Conservation (phyloP, 2,888 invertebrate species). For the Coenonympha arcania region DNA sequence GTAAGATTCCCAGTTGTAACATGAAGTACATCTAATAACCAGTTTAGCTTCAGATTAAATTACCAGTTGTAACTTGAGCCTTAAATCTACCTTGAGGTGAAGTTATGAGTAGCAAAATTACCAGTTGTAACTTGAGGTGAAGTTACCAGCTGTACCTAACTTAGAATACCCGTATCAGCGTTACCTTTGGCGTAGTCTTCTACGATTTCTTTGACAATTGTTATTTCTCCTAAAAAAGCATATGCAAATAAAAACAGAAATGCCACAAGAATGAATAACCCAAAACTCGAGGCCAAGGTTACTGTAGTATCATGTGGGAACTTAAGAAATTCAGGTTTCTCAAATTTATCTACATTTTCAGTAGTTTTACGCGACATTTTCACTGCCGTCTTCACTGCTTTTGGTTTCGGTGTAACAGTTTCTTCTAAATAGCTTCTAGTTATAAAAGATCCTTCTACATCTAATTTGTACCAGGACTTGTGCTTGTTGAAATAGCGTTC, state of each 20-base stretch:
- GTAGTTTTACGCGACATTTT: background rate
- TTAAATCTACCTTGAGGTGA: too few relatives aligned
- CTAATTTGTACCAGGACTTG: slow-evolving; percentile 31
- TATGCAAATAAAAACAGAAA: slow-evolving; percentile 8
- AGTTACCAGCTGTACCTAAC: too few relatives aligned
- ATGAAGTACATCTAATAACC: too few relatives aligned
- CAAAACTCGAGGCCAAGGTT: slow-evolving; percentile 15
- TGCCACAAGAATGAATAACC: slow-evolving; percentile 4
- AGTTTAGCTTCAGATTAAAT: too few relatives aligned
- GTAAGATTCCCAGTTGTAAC: too few relatives aligned
- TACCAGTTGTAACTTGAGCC: too few relatives aligned
- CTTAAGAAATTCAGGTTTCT: slow-evolving; percentile 4
- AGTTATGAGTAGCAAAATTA: too few relatives aligned
- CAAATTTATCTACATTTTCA: background rate
- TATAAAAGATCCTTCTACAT: slow-evolving; percentile 28
- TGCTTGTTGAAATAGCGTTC: slow-evolving; percentile 19
- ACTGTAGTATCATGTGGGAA: slow-evolving; percentile 16
- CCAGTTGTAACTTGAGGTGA: too few relatives aligned
- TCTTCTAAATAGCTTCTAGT: slow-evolving; percentile 12
- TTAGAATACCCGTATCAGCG: too few relatives aligned
- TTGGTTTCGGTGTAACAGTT: background rate
- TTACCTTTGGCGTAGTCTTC: background rate
- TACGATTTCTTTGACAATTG: background rate
- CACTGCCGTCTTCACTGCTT: background rate
- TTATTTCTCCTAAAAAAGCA: slow-evolving; percentile 10